phyloP scores from a whole-genome alignment of 2,113 vertebrate species.

The Alethe castanea region DNA sequence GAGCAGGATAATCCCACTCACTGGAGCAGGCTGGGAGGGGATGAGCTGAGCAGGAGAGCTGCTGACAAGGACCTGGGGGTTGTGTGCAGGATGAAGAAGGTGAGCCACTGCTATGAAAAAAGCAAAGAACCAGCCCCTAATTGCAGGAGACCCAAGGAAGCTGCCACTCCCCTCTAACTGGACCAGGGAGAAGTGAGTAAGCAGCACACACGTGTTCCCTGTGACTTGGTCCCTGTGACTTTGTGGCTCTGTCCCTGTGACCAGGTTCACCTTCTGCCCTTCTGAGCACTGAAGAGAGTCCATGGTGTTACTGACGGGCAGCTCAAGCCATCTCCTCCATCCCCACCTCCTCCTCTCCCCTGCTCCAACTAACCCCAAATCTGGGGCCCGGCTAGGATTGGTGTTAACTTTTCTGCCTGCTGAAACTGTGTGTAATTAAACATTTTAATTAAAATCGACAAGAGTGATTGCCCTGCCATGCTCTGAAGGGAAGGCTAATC shows the following conservation, averaged over 20 bases:
- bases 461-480: constrained; percentile 70
- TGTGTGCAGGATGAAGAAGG: background rate
- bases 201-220: background rate
- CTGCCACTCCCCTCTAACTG: accelerated
- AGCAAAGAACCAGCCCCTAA: background rate
- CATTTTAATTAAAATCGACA: constrained; percentile 76
- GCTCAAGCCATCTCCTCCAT: background rate
- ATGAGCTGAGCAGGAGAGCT: background rate
- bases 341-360: background rate
- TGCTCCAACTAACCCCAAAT: background rate
- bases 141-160: background rate
- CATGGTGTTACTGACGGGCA: accelerated
- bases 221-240: background rate
- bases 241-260: background rate
- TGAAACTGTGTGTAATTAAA: constrained; percentile 73
- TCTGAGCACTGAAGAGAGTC: accelerated
- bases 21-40: background rate
- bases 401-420: constrained; percentile 51
- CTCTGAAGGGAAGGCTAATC: constrained; percentile 58
- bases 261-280: background rate
- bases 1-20: background rate
- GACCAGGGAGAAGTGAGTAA: background rate
- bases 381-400: background rate
- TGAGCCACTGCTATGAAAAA: background rate
- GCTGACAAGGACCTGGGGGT: background rate